These are phyloP conservation scores for Mesoligia furuncula DNA, from an alignment of 2,888 invertebrate species.

Conservation along the genomic window DNA sequence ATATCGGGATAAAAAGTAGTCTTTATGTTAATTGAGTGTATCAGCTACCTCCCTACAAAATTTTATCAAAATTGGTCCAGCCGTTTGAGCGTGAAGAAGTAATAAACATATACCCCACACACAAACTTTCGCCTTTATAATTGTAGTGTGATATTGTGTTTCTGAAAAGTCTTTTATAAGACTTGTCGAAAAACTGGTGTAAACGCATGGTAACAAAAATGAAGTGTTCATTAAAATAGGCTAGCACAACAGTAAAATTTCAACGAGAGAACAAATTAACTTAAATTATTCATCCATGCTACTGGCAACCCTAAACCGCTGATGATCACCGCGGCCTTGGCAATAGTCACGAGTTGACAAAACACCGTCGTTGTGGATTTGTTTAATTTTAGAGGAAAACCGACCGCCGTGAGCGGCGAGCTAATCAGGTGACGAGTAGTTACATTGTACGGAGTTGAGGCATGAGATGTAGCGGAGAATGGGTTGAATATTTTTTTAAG, in stretches of 20 bases:
- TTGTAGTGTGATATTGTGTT: no score
- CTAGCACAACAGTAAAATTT: neutral
- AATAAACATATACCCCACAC: no score
- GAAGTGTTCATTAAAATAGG: no score
- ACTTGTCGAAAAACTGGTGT: no score
- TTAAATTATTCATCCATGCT: neutral
- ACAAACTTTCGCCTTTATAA: no score
- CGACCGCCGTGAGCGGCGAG: constrained; percentile 75
- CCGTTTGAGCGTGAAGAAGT: no score
- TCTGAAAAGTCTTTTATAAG: no score
- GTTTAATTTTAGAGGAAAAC: constrained; percentile 84
- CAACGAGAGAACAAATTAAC: neutral
- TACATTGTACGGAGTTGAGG: constrained; percentile 29
- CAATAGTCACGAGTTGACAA: constrained; percentile 86
- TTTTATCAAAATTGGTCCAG: no score
- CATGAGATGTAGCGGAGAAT: constrained; percentile 31
- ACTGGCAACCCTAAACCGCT: constrained; percentile 73
- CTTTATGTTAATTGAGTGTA: no score
- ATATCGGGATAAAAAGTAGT: no score
- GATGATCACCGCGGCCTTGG: constrained; percentile 79
- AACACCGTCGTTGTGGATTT: constrained; percentile 80
- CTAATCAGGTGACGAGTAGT: constrained; percentile 74
- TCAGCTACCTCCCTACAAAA: no score
- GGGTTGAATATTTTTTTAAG: neutral
- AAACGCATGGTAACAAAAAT: no score